A percentile compares a stretch with the other conserved stretches of the same genome.
phyloP scores from a whole-genome alignment of 2,113 vertebrate genomes.

The Gobius niger region DNA sequence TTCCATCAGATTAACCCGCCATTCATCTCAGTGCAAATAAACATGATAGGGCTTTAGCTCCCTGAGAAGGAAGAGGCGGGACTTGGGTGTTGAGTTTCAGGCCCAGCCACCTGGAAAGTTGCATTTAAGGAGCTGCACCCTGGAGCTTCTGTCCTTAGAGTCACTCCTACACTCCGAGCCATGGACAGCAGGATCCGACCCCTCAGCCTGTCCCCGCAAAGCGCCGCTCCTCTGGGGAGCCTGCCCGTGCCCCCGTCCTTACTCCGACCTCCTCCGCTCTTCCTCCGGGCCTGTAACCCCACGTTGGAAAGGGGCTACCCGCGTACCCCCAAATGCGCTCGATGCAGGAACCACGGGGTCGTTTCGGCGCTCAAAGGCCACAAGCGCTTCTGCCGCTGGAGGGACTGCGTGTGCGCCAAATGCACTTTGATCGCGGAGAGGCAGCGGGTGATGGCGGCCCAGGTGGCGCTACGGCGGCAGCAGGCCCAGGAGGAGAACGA shows the following conservation, averaged over 20 bases:
- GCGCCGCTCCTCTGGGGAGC: constrained; percentile 38
- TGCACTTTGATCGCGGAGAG: constrained; percentile 89
- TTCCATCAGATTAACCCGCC: constrained; percentile 58
- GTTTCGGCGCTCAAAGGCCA: constrained; percentile 92
- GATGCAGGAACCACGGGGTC: constrained; percentile 89
- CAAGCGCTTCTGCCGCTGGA: constrained; percentile 91
- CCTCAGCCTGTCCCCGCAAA: constrained; percentile 53
- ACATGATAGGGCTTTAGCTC: constrained; percentile 56
- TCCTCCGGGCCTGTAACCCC: constrained; percentile 64
- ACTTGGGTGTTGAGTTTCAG: constrained; percentile 66
- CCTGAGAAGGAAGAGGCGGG: constrained; percentile 61
- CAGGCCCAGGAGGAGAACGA: constrained; percentile 90
- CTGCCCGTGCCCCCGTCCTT: constrained; percentile 74
- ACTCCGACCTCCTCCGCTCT: constrained; percentile 72
- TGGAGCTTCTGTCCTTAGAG: constrained; percentile 30
- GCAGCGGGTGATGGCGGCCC: constrained; percentile 91
- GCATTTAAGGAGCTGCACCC: constrained; percentile 53
- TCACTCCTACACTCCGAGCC: not conserved
- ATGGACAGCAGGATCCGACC: constrained; percentile 76
- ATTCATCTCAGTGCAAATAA: constrained; percentile 56
- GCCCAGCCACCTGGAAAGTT: constrained; percentile 59
- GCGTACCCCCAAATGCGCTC: constrained; percentile 87
- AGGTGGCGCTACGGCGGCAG: constrained; percentile 88
- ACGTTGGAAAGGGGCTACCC: constrained; percentile 79
- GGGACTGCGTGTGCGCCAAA: constrained; percentile 88